Conservation (phyloP, 1,140 invertebrate species). For the Meloidogyne chitwoodi region DNA sequence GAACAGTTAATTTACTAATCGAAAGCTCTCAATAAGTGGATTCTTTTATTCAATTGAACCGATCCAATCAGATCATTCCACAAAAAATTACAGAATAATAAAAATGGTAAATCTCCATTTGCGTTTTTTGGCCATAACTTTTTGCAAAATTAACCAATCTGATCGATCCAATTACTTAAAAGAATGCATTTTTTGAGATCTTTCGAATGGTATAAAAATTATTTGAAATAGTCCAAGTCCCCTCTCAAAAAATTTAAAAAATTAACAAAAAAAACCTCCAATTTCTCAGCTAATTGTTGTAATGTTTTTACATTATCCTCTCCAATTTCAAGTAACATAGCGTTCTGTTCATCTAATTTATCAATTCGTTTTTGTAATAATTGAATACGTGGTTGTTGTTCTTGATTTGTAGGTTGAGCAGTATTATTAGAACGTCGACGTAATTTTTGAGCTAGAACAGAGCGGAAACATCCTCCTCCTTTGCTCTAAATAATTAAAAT, state of each 20-base stretch:
- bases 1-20: too few species aligned
- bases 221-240: too few species aligned
- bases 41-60: too few species aligned
- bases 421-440: background rate
- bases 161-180: too few species aligned
- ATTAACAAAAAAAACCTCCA: constrained; percentile 3
- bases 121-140: too few species aligned
- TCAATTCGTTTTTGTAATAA: constrained; percentile 7
- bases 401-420: background rate
- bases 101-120: too few species aligned
- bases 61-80: too few species aligned
- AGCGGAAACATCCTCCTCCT: background rate
- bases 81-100: too few species aligned
- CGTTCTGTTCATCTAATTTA: constrained; percentile 9
- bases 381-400: background rate
- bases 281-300: constrained; percentile 3
- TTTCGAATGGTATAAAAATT: background rate
- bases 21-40: too few species aligned
- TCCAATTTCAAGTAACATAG: background rate
- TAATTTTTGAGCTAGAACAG: background rate
- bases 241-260: too few species aligned
- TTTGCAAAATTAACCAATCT: too few species aligned
- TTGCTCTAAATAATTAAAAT: background rate
- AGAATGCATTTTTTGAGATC: too few species aligned
- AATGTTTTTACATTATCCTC: constrained; percentile 17